Percentiles rank a stretch among this genome's conserved stretches.
These are phyloP conservation scores for Pinna nobilis DNA, from an alignment of 1,140 invertebrate genomes.

Conservation along the genomic window DNA sequence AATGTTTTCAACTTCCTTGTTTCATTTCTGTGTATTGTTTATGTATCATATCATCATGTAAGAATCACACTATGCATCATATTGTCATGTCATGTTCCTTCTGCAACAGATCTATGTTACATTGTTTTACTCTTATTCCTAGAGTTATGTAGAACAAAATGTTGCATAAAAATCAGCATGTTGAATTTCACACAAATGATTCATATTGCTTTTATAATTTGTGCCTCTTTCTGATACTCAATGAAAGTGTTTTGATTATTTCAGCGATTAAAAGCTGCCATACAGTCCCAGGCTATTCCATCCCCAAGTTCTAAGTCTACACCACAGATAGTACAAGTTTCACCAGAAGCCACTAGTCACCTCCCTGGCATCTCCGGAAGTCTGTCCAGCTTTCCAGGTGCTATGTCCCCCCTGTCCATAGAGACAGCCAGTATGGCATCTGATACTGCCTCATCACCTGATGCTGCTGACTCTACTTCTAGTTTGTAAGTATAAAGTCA, in stretches of 20 bases:
- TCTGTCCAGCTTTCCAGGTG: not conserved
- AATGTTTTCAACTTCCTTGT: too few species aligned
- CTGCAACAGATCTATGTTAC: too few species aligned
- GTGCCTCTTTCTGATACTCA: not conserved
- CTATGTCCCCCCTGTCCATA: slow-evolving; percentile 41
- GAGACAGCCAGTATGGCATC: slow-evolving; percentile 40
- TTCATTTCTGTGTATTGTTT: too few species aligned
- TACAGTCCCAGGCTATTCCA: slow-evolving; percentile 55
- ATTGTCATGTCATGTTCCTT: too few species aligned
- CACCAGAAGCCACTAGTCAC: slow-evolving; percentile 9
- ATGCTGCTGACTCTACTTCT: slow-evolving; percentile 41
- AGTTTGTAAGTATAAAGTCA: slow-evolving; percentile 5
- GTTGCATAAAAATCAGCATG: too few species aligned
- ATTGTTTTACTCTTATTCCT: too few species aligned
- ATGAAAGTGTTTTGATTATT: slow-evolving; percentile 41
- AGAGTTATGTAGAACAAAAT: too few species aligned
- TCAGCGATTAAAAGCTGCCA: slow-evolving; percentile 63
- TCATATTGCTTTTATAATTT: not conserved
- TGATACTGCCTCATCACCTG: slow-evolving; percentile 47
- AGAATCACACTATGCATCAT: too few species aligned
- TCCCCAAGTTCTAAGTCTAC: slow-evolving; percentile 32
- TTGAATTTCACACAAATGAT: too few species aligned
- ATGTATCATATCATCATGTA: too few species aligned
- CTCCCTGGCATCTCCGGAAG: not conserved
- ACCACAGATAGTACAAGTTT: slow-evolving; percentile 20